A percentile compares a stretch with the other conserved stretches of the same genome.
Conservation (phyloP, 2,113 vertebrate species). For the Emydocephalus ijimae region DNA sequence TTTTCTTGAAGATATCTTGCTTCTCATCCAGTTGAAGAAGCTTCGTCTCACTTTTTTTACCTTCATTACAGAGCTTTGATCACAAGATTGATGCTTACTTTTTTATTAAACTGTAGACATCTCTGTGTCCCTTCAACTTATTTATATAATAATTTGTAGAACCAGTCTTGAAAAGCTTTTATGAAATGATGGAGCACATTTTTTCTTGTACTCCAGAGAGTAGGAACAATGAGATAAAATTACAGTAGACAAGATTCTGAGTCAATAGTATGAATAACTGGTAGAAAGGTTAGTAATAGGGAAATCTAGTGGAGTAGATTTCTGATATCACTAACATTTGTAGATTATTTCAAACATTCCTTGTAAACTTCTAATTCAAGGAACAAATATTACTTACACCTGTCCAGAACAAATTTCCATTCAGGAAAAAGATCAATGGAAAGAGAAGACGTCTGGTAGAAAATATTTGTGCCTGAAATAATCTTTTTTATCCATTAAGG, state of each 20-base stretch:
- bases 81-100: not conserved
- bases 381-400: not conserved
- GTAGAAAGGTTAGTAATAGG: not conserved
- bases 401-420: not conserved
- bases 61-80: not conserved
- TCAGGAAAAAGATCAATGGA: not conserved
- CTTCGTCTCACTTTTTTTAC: not conserved
- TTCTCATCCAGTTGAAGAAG: not conserved
- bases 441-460: not conserved
- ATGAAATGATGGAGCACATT: not conserved
- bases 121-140: not conserved
- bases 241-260: not conserved
- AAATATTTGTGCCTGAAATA: not conserved
- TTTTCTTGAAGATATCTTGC: not conserved
- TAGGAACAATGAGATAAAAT: not conserved
- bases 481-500: not conserved
- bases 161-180: not conserved
- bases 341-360: not conserved
- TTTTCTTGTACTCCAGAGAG: not conserved
- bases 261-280: not conserved
- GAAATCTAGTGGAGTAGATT: not conserved
- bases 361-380: not conserved
- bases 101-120: not conserved
- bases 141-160: not conserved
- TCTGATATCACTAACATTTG: not conserved